A percentile compares a stretch with the other conserved stretches of the same genome.
Conservation (phyloP, 2,797 vertebrate genomes). For the Gymnoscopelus microlampas region DNA sequence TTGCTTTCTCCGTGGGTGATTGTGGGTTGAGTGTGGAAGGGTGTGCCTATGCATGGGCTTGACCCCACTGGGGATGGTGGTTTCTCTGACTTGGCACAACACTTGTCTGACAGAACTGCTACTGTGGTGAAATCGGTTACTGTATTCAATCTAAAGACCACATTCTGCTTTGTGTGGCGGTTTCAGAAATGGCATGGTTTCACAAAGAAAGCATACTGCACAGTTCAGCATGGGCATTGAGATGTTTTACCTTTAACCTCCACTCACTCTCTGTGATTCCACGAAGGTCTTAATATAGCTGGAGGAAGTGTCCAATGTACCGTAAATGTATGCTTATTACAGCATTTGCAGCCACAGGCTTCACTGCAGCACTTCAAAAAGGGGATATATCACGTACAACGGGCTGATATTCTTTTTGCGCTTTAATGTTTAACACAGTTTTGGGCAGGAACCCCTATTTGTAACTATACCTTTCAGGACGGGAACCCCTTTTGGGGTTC, state of each 20-base stretch:
- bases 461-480: no score
- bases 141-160: constrained; percentile 48
- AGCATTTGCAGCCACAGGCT: background rate
- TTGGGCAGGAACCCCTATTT: no score
- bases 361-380: background rate
- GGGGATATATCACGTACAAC: no score
- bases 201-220: constrained; percentile 50
- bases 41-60: constrained; percentile 67
- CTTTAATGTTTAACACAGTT: no score
- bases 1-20: constrained; percentile 55
- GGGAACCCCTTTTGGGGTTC: no score
- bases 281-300: constrained; percentile 47
- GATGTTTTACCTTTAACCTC: constrained; percentile 56
- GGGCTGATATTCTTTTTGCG: no score
- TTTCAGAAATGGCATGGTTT: constrained; percentile 68
- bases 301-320: constrained; percentile 9
- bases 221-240: constrained; percentile 27
- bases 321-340: constrained; percentile 13
- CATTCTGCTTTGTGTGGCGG: constrained; percentile 57
- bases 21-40: constrained; percentile 67
- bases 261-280: constrained; percentile 18
- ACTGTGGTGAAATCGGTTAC: constrained; percentile 58
- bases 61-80: constrained; percentile 64
- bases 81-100: constrained; percentile 74
- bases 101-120: constrained; percentile 71